Percentiles rank a stretch among this genome's conserved stretches.
Evolutionary conservation across 2,113 vertebrate species (phyloP).

Genomic region (Alouatta palliata): DNA sequence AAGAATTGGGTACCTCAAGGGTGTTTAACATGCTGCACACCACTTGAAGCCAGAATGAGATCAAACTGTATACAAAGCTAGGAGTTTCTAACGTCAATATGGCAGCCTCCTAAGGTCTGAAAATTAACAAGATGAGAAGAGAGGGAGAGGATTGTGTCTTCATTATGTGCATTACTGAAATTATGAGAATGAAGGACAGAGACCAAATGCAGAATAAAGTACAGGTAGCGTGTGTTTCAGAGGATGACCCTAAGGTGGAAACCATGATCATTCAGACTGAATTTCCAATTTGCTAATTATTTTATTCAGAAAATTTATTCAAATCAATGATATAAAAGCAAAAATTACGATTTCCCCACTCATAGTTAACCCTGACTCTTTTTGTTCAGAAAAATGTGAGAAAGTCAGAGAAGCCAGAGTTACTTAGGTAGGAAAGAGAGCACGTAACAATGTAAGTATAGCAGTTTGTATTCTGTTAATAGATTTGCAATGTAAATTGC

Average conservation of each 20-base stretch:
- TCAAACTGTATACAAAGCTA: background rate
- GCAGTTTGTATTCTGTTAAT: background rate
- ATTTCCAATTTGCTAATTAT: background rate
- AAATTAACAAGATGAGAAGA: background rate
- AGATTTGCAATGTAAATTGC: background rate
- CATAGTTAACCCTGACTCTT: background rate
- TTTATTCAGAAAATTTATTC: conserved; percentile 5
- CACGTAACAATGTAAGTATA: background rate
- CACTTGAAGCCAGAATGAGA: background rate
- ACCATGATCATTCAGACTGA: background rate
- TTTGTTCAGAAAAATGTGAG: background rate
- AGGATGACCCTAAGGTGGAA: background rate
- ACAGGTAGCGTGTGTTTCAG: background rate
- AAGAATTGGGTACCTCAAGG: background rate
- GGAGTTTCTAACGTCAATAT: background rate
- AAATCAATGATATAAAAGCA: background rate
- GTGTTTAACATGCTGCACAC: conserved; percentile 30
- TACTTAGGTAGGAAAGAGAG: background rate
- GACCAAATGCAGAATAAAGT: background rate
- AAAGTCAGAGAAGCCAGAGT: background rate
- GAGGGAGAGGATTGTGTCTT: background rate
- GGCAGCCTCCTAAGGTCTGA: background rate
- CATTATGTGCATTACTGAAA: background rate
- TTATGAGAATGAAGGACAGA: background rate
- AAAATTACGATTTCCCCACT: background rate